Base-by-base conservation (phyloP, 2,888 invertebrate species). In the Rutpela maculata region DNA sequence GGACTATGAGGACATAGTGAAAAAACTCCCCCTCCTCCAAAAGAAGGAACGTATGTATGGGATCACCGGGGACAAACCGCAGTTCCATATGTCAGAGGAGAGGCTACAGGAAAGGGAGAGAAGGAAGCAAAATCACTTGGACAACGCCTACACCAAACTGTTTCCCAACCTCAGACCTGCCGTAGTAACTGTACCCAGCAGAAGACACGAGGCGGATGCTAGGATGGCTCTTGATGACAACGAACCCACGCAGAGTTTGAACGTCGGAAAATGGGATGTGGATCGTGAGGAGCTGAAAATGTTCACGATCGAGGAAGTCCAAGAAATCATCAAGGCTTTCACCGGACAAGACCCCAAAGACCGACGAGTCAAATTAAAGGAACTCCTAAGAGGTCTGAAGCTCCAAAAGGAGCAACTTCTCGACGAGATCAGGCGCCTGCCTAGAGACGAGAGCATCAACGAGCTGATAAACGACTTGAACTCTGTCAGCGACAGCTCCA, bases 101-200 rank as follows among this genome's bases (percentile, higher is more conserved):
- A 88, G 91, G 15, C 88, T 90, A 76, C 89, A 89, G 18, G 90
- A 91, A 79, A 82, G 87, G 31, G 89, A 91, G 56, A 83, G 84
- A 11, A 88, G 89, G 18, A 90, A 89, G 60, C 92, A 93, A 81
- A 88, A 89, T 68, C 90, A 90, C 77, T 89, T 93, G 85, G 92
- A 93, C 80, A 89, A 90, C 57, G 91, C 90, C 0, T 89, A 92
- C 78, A 91, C 92, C 79, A 90, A 90, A 79, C 75, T 86, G 56
- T 86, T 88, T 75, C 88, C 88, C 0, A 82, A 83, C 50, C 60
- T 83, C 4, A 85, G 86, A 76, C 84, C 86, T 1, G 84, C 86
- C 9, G 75, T 86, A 19, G 85, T 89, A 17, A 89, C 89, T 2
- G 80, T 89, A 35, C 87, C 88, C 9, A 83, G 84, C 11, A 87